Base-by-base conservation (phyloP, 2,888 invertebrate species). In the Uropetala carovei region DNA sequence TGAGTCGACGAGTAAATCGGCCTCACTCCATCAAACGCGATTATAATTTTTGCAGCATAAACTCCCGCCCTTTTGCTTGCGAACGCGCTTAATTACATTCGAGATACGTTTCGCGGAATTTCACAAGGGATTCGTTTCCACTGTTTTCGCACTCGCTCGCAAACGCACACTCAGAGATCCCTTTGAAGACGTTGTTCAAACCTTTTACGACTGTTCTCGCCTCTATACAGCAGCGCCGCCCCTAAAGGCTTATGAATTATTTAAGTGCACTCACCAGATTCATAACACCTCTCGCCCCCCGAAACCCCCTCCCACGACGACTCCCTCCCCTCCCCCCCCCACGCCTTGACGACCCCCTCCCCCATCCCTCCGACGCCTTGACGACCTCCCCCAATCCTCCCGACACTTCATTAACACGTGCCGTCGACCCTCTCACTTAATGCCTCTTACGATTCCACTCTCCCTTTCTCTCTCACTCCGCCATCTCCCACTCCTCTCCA, bases 191-290 rank as follows among this genome's bases (percentile, higher is more conserved):
- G 43, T 64, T 11, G 94, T 94, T 95, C 95, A 95, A 95, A 95
- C 95, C 95, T 95, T 95, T 95, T 95, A 95, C 95, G 95, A 95
- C 86, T 86, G 60, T 86, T 86, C 60, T 86, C 86, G 30, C 60
- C 27, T 18, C 43, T 18, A 60, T 60, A 16, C 27, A 14, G 8
- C 64, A 92, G 93, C 92, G 93, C 93, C 93, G 92, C 92, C 92
- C 92, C 92, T 84, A 14, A 7, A 16, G 43, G 89, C 89, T 89
- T 64, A 89, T 89, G 64, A 60, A 89, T 89, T 89, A 89, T 89
- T 89, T 43, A 89, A 64, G 14, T 43, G 89, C 89, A 89, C 89
- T 89, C 89, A 64, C 89, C 89, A 89, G 89, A 89, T 89, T 89
- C 89, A 60, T 83, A 83, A 83, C 83, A 83, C 83, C 83, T 83